Evolutionary conservation across 2,888 invertebrate genomes (phyloP), one percentile per base, ranked within the genome.

Genomic region (Erannis defoliaria): DNA sequence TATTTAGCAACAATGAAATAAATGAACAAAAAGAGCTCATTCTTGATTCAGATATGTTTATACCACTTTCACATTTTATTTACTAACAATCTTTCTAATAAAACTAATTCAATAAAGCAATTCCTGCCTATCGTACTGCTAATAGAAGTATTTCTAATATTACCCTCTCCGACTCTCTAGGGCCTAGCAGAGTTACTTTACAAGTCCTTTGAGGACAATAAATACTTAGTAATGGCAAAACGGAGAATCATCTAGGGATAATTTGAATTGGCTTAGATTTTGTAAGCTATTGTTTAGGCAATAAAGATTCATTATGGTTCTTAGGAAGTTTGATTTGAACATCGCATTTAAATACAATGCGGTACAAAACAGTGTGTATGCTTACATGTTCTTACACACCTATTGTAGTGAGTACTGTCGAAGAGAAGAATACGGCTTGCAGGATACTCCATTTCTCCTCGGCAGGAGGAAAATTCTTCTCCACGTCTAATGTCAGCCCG

Each of bases 401-500:
- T 88, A 98, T 98, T 55, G 98, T 98, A 57, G 98, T 98, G 80
- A 98, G 94, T 73, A 98, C 97, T 53, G 98, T 98, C 26, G 97
- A 97, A 12, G 97, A 97, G 83, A 98, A 98, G 89, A 98, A 98
- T 40, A 97, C 96, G 4, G 97, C 96, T 85, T 97, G 97, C 46
- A 97, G 87, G 74, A 96, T 95, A 74, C 96, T 97, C 97, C 97
- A 97, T 78, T 95, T 95, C 55, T 94, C 91, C 80, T 93, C 90
- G 64, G 93, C 78, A 55, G 94, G 89, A 14, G 87, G 92, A 73
- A 94, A 94, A 74, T 94, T 92, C 60, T 86, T 90, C 62, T 94
- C 93, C 42, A 93, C 93, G 71, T 93, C 89, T 58, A 95, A 85
- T 5, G 94, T 83, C 65, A 96, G 86, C 10, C 97, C 97, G 55